A percentile compares a stretch with the other conserved stretches of the same genome.
phyloP scores from a whole-genome alignment of 2,113 vertebrate species.

The Aptenodytes forsteri region DNA sequence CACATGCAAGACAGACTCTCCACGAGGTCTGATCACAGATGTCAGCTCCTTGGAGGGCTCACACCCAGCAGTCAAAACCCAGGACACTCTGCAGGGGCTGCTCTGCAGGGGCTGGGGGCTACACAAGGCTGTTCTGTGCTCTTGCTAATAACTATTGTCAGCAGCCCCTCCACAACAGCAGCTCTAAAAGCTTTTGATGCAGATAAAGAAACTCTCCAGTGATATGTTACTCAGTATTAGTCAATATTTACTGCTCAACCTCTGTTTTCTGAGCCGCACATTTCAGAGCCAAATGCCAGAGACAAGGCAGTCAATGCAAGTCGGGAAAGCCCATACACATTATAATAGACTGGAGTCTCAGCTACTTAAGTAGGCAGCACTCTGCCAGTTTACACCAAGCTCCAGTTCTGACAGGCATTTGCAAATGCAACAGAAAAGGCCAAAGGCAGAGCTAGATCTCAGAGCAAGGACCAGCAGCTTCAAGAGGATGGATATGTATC shows the following conservation, averaged over 20 bases:
- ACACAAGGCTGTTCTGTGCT: not conserved
- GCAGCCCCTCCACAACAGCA: not conserved
- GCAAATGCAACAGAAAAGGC: not conserved
- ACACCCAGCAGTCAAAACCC: not conserved
- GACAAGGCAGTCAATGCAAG: not conserved
- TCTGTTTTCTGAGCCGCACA: not conserved
- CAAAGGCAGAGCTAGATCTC: not conserved
- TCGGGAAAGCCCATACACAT: not conserved
- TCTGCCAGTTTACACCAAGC: not conserved
- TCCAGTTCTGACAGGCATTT: not conserved
- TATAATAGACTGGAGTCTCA: not conserved
- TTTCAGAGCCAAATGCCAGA: slow-evolving; percentile 6
- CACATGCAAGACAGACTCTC: not conserved
- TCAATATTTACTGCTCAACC: slow-evolving; percentile 30
- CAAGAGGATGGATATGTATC: not conserved
- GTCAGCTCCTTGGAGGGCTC: not conserved
- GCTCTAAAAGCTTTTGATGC: slow-evolving; percentile 33
- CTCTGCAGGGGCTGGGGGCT: not conserved
- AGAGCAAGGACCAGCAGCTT: not conserved
- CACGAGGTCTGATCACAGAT: not conserved
- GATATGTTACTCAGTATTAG: not conserved
- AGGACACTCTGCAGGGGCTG: not conserved
- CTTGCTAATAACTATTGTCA: not conserved
- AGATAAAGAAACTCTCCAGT: slow-evolving; percentile 5
- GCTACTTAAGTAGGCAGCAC: not conserved